Conservation (phyloP, 2,113 vertebrate species). For the Sander lucioperca region DNA sequence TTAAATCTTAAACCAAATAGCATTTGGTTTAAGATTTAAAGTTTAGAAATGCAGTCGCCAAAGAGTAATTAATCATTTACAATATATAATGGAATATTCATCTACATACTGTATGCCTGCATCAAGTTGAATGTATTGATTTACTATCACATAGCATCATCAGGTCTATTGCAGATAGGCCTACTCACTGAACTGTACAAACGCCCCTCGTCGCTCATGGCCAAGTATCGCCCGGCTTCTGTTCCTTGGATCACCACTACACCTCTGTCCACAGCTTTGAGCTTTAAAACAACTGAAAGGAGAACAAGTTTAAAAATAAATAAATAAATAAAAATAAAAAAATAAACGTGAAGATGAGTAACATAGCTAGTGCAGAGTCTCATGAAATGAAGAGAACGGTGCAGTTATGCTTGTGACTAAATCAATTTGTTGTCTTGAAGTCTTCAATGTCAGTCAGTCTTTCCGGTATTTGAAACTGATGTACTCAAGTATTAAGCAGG, state of each 20-base stretch:
- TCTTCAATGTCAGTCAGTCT: background rate
- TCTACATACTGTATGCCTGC: background rate
- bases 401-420: background rate
- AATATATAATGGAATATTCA: background rate
- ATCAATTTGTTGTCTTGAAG: background rate
- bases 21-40: background rate
- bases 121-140: background rate
- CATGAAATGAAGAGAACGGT: background rate
- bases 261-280: constrained; percentile 76
- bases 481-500: background rate
- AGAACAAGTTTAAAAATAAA: background rate
- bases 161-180: background rate
- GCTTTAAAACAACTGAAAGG: constrained; percentile 71
- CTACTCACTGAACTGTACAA: constrained; percentile 93
- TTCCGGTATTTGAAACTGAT: background rate
- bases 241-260: constrained; percentile 79
- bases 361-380: background rate
- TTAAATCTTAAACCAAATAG: too few relatives aligned
- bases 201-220: constrained; percentile 90
- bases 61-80: background rate
- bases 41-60: background rate
- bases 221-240: constrained; percentile 88
- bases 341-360: background rate
- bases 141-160: background rate
- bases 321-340: too few relatives aligned